Conservation (phyloP, 2,797 vertebrate species). For the Passerculus sandwichensis region DNA sequence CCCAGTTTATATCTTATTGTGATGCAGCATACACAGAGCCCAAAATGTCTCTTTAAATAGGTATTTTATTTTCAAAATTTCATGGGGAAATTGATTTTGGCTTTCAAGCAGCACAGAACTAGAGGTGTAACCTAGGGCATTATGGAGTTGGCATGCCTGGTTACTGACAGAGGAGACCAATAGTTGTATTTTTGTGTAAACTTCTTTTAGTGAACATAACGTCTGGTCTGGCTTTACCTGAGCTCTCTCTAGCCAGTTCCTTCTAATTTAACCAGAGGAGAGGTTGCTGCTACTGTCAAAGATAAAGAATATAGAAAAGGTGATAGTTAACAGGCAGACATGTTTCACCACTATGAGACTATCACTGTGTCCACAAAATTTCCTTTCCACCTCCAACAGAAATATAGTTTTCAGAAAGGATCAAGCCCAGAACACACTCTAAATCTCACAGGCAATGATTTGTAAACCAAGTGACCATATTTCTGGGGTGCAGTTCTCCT, state of each 20-base stretch:
- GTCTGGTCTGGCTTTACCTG: not conserved
- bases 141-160: not conserved
- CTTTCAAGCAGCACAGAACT: not conserved
- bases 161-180: not conserved
- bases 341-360: not conserved
- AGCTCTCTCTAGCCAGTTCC: not conserved
- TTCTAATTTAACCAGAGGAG: not conserved
- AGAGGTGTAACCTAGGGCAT: not conserved
- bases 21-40: not conserved
- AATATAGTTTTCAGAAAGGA: not conserved
- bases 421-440: not conserved
- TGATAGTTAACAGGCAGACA: not conserved
- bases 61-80: constrained; percentile 13
- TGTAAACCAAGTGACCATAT: not conserved
- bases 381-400: not conserved
- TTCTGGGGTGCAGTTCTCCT: not conserved
- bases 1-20: not conserved
- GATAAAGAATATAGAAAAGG: not conserved
- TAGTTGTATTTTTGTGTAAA: not conserved
- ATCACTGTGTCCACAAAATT: not conserved
- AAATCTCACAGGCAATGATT: not conserved
- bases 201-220: not conserved
- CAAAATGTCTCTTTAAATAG: not conserved
- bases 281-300: not conserved
- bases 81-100: not conserved